Conservation (phyloP, 2,797 vertebrate genomes). For the Harpagifer antarcticus region DNA sequence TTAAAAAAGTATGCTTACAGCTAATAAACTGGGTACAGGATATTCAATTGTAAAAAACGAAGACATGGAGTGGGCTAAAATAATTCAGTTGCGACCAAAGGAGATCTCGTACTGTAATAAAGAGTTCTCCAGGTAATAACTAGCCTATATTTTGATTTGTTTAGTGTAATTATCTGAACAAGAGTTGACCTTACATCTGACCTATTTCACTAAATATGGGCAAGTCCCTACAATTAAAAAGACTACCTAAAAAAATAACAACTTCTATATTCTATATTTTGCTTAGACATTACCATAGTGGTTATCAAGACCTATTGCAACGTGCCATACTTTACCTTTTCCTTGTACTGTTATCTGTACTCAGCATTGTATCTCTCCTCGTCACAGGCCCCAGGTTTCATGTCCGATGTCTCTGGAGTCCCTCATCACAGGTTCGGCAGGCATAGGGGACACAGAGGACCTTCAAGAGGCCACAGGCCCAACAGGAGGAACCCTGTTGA, state of each 20-base stretch:
- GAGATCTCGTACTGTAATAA: background rate
- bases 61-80: background rate
- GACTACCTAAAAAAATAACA: background rate
- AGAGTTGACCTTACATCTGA: background rate
- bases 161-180: background rate
- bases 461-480: background rate
- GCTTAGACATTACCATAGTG: background rate
- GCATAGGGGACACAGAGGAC: background rate
- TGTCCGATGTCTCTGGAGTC: background rate
- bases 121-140: background rate
- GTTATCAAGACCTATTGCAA: background rate
- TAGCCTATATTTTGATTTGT: background rate
- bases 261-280: background rate
- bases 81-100: background rate
- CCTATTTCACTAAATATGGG: background rate
- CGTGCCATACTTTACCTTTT: background rate
- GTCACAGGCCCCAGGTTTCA: slow-evolving; percentile 7
- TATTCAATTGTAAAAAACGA: background rate
- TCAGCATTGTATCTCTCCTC: background rate
- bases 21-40: background rate
- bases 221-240: background rate
- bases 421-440: background rate
- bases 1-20: background rate
- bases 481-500: background rate
- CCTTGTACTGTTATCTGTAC: background rate